Evolutionary conservation across 2,888 invertebrate species (phyloP), one percentile per base, ranked within the genome.

Genomic region (Epirrhoe alternata): DNA sequence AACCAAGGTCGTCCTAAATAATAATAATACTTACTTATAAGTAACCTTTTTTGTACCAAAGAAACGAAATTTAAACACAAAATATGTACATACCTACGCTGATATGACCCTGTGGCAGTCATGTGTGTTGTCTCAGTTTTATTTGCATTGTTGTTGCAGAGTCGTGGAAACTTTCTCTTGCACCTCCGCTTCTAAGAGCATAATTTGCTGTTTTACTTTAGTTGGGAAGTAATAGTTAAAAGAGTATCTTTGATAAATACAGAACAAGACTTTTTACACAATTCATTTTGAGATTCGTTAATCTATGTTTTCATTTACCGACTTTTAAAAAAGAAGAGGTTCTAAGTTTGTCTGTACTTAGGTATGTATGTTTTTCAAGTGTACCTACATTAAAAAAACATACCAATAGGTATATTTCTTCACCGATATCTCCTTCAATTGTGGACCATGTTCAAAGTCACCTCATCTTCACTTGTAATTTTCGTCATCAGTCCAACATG

Each of bases 81-180:
- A 35, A 35, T 35, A 24, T 35, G 35, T 35, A 35, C 2, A 5
- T 35, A 45, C n/a, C 14, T 14, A 45, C 5, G 47, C 7, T 14
- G 14, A n/a, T 8, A 45, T 14, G 14, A 14, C 14, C 56, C 64
- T 63, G 50, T 68, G 68, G 58, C 68, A 33, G 52, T 52, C 30
- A 30, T 6, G 33, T 31, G 51, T 12, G 30, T 52, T 52, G 31
- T 52, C 52, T 52, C 10, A 33, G 52, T 33, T 52, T 52, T 52
- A 52, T 52, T 52, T 52, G 52, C 14, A 7, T 52, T 52, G 33
- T 31, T 52, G 52, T 52, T 52, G 52, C 52, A 31, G 52, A 52
- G 52, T 52, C 31, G 52, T 1, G 52, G 7, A 52, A 52, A 33
- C 31, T 52, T 51, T 51, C 51, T 52, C 52, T 33, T 52, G 51